Conservation (phyloP, 2,888 invertebrate genomes). For the Ennomos quercinarius region DNA sequence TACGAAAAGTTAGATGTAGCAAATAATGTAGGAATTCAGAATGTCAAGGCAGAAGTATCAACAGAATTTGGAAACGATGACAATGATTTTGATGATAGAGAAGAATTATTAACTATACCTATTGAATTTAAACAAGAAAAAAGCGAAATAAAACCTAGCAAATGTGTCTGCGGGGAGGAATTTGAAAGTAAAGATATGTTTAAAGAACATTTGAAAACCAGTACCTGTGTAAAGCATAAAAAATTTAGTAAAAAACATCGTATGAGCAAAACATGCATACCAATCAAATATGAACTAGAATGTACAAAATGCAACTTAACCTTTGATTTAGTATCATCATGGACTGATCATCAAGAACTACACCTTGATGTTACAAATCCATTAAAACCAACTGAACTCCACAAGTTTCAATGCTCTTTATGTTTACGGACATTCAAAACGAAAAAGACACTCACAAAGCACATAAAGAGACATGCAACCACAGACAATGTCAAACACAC, state of each 20-base stretch:
- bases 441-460: slow-evolving; percentile 60
- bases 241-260: slow-evolving; percentile 35
- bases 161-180: slow-evolving; percentile 33
- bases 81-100: slow-evolving; percentile 41
- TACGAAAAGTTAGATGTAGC: slow-evolving; percentile 14
- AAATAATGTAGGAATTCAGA: slow-evolving; percentile 1
- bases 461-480: slow-evolving; percentile 65
- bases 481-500: slow-evolving; percentile 55
- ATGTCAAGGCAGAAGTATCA: slow-evolving; percentile 19
- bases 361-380: neutral
- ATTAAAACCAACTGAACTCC: too few species aligned
- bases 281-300: slow-evolving; percentile 34
- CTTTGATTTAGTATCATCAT: slow-evolving; percentile 45
- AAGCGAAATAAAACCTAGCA: slow-evolving; percentile 35
- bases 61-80: slow-evolving; percentile 27
- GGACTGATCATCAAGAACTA: slow-evolving; percentile 43
- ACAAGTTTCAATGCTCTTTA: slow-evolving; percentile 57
- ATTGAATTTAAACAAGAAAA: slow-evolving; percentile 32
- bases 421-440: slow-evolving; percentile 70
- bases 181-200: slow-evolving; percentile 39
- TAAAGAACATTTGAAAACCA: slow-evolving; percentile 44
- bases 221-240: slow-evolving; percentile 39
- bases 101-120: slow-evolving; percentile 17
- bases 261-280: slow-evolving; percentile 24
- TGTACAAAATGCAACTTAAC: slow-evolving; percentile 44